Evolutionary conservation across 2,888 invertebrate genomes (phyloP).

Genomic region (Lasioglossum morio): DNA sequence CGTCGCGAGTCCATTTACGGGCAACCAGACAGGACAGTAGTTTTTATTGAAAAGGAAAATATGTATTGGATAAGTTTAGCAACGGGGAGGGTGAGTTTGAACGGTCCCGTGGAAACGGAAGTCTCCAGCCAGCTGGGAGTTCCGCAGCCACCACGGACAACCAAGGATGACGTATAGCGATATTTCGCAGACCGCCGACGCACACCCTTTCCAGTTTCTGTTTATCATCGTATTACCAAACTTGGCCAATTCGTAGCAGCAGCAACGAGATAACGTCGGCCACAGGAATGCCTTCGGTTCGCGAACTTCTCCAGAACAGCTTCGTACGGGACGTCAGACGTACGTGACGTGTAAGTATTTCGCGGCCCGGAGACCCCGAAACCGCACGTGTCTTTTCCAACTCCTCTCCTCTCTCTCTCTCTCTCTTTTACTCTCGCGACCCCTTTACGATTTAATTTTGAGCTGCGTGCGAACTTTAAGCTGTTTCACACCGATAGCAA

Average conservation of each 20-base stretch:
- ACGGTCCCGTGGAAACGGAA: conserved; percentile 39
- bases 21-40: conserved; percentile 27
- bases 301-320: conserved; percentile 37
- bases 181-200: conserved; percentile 48
- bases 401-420: not conserved
- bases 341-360: conserved; percentile 44
- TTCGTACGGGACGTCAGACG: conserved; percentile 38
- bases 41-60: conserved; percentile 57
- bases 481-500: not conserved
- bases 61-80: conserved; percentile 57
- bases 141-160: conserved; percentile 30
- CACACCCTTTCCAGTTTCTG: conserved; percentile 46
- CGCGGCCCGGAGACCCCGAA: conserved; percentile 22
- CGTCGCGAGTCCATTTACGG: conserved; percentile 41
- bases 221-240: conserved; percentile 66
- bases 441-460: conserved; percentile 31
- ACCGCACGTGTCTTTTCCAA: conserved; percentile 36
- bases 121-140: conserved; percentile 51
- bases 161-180: conserved; percentile 50
- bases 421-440: not conserved
- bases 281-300: conserved; percentile 33
- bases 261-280: conserved; percentile 42
- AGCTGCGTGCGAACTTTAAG: not conserved
- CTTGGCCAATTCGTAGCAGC: conserved; percentile 59
- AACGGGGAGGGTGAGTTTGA: conserved; percentile 28